Base-by-base conservation (phyloP, 2,113 vertebrate genomes). In the Platysternon megacephalum region DNA sequence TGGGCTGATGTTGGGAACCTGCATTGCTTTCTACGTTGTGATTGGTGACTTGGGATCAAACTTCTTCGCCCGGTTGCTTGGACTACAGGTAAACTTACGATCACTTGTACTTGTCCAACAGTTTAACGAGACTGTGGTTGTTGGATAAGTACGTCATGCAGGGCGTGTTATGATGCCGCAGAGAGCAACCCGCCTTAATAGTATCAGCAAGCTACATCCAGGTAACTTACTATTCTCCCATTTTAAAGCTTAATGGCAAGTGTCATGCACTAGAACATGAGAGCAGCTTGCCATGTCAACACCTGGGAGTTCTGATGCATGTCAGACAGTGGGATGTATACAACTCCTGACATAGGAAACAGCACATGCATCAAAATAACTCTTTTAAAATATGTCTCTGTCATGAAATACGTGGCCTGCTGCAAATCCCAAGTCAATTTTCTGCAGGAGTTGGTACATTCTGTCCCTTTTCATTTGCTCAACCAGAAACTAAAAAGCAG, bases 1-100 rank as follows among this genome's bases (percentile, higher is more conserved):
- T 2, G 99, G 99, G 82, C 98, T 99, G 97, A 99, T 99, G 99
- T 89, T 99, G 98, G 99, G 99, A 7, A 99, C 99, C 14, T 99
- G 99, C 86, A 99, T 99, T 2, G 99, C 99, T 87, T 99, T 99
- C 98, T 99, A 99, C 0, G 99, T 99, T 0, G 99, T 99, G 95
- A 99, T 99, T 7, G 99, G 99, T 1, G 99, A 99, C 95, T 95
- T 99, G 97, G 99, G 99, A 16, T 99, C 99, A 92, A 99, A 98
- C 97, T 99, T 99, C 98, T 99, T 99, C 53, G 99, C 99, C 32
- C 99, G 98, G 96, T 97, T 99, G 86, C 97, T 99, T 35, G 99
- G 99, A 82, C 97, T 99, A 53, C 98, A 99, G 99, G 99, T 99
- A 96, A 98, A 96, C 46, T 32, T 82, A 21, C 13, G 2, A 76